Conservation (phyloP, 1,140 invertebrate genomes). For the Eulimnadia texana region DNA sequence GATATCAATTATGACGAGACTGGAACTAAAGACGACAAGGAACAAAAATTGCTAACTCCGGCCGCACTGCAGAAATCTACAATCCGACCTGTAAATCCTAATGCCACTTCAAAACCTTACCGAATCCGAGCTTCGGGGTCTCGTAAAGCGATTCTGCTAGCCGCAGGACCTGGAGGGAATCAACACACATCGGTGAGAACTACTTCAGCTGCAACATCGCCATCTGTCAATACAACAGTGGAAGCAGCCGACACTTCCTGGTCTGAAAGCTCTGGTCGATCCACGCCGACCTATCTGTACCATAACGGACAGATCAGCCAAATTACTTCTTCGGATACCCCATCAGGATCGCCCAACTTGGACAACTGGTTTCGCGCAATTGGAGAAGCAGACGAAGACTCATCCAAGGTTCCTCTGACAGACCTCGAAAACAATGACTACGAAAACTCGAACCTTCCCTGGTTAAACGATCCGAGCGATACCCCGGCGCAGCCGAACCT, state of each 20-base stretch:
- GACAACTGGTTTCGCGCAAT: neutral
- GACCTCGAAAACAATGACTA: neutral
- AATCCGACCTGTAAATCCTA: neutral
- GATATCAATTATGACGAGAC: neutral
- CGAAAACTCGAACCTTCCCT: neutral
- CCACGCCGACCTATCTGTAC: neutral
- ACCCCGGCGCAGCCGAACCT: slow-evolving; percentile 28
- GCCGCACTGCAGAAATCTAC: neutral
- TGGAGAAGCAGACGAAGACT: neutral
- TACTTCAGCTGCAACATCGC: neutral
- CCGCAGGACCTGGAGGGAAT: neutral
- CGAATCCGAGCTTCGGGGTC: neutral
- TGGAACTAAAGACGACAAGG: neutral
- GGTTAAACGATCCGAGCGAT: neutral
- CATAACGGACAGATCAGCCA: neutral
- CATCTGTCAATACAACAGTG: neutral
- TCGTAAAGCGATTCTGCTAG: neutral
- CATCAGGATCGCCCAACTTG: neutral
- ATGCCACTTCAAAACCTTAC: neutral
- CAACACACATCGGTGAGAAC: neutral
- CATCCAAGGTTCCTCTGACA: neutral
- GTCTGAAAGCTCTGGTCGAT: neutral
- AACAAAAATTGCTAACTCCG: neutral
- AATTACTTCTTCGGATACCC: neutral
- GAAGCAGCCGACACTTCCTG: neutral